phyloP scores from a whole-genome alignment of 2,113 vertebrate species.

The Typhlomys cinereus region DNA sequence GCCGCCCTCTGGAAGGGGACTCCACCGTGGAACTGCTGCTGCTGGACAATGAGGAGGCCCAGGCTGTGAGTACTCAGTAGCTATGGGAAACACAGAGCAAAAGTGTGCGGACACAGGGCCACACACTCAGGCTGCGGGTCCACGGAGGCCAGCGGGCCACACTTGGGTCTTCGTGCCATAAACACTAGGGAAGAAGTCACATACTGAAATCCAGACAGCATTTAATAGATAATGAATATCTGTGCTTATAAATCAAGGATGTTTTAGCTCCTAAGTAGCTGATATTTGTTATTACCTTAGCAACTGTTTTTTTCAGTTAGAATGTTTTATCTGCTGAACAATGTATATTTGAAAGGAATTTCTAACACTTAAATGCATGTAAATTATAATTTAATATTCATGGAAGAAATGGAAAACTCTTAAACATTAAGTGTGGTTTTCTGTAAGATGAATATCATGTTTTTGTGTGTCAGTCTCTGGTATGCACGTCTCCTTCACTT shows the following conservation, averaged over 20 bases:
- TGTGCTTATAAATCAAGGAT: not conserved
- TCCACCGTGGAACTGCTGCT: slow-evolving; percentile 83
- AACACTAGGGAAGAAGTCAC: not conserved
- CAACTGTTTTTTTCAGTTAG: not conserved
- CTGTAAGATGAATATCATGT: not conserved
- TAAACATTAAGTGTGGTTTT: not conserved
- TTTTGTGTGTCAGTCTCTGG: not conserved
- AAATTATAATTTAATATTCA: not conserved
- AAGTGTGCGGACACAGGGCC: too few relatives aligned
- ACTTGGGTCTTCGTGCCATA: not conserved
- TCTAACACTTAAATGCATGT: not conserved
- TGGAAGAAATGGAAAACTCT: not conserved
- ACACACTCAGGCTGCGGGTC: slow-evolving; percentile 86
- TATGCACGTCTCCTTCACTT: not conserved
- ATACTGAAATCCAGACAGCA: not conserved
- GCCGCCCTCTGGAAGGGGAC: slow-evolving; percentile 85
- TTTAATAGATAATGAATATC: not conserved
- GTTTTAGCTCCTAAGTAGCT: not conserved
- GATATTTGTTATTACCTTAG: not conserved
- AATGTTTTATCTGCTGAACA: slow-evolving; percentile 15
- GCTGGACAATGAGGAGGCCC: slow-evolving; percentile 87
- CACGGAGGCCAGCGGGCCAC: not conserved
- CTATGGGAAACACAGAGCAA: too few relatives aligned
- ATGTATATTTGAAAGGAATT: slow-evolving; percentile 4
- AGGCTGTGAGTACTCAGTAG: slow-evolving; percentile 85